Evolutionary conservation across 2,113 vertebrate species (phyloP), one percentile per base, ranked within the genome.

Genomic region (Rhinopithecus roxellana): DNA sequence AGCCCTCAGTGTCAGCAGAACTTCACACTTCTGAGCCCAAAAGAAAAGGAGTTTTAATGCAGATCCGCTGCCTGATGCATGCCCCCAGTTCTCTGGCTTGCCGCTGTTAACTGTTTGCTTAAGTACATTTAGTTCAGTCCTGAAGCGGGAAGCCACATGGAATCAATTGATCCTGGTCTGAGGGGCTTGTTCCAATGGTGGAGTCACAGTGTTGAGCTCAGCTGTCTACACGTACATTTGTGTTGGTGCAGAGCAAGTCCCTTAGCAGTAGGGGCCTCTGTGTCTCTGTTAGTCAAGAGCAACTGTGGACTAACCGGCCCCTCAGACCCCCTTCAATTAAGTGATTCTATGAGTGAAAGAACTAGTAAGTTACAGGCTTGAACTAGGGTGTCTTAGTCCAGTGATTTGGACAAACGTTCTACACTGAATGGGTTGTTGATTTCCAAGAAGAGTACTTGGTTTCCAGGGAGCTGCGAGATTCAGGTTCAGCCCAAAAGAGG

Each of bases 21-120:
- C 83, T 93, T 95, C 64, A 72, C 77, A 64, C 40, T 55, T 81
- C 67, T 72, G 6, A 61, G 20, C 81, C 57, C 50, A 12, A 78
- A n/a, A 59, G 23, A 57, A 74, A n/a, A 43, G 4, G n/a, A 22
- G 3, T 9, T 74, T 67, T 45, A 3, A 14, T 8, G 55, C 16
- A 20, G 70, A 23, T 0, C 0, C 0, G 48, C 75, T 72, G 45
- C 38, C 40, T 70, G 57, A 30, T 43, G 57, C 57, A 30, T 40
- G 40, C 9, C 1, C 1, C 50, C 23, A 14, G 4, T 1, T 30
- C 22, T 67, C 52, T 5, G 12, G 35, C 55, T 52, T 85, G 90
- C 40, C n/a, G n/a, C 81, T n/a, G 12, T 77, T 50, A 13, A 48
- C 64, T 52, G 61, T 83, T 70, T 6, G n/a, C 78, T 32, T 40